Base-by-base conservation (phyloP, 1,140 invertebrate genomes). In the Hermetia illucens region DNA sequence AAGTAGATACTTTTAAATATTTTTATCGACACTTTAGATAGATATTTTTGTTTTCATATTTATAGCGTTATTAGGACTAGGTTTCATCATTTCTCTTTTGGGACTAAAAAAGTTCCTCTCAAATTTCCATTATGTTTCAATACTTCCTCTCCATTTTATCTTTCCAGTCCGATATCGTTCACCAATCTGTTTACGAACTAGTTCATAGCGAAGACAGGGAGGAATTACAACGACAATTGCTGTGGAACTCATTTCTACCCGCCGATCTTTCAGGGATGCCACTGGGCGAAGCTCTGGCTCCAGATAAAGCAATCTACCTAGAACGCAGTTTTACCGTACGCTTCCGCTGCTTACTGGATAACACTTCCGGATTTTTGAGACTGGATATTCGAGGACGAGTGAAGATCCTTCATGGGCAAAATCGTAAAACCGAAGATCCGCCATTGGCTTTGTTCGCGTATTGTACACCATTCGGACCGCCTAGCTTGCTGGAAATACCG, bases 191-290 rank as follows among this genome's bases (percentile, higher is more conserved):
- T 16, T 96, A 96, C 72, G 94, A 98, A 62, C 66, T 98, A 56
- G 94, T 98, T 25, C 95, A 98, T 65, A 96, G 91, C 2, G 95
- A 98, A 67, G 95, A 98, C 61, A 70, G 95, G 12, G 94, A 98
- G 62, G 94, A 98, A 60, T 74, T 98, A 19, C 92, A 97, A 61
- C 66, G 89, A 30, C 94, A 98, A 60, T 65, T 98, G 44, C 80
- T 90, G 65, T 98, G 92, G 92, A 94, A 94, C 65, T 89, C 88
- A 15, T 89, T 90, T 61, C 69, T 95, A 40, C 85, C 88, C 45
- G 75, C 79, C 20, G 83, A 86, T 61, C 74, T 73, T 44, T 74
- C 75, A 39, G 79, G 71, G 48, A 64, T 93, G 68, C 72, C 80
- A 54, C 67, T 92, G 29, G 78, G 87, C 55, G 89, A 94, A 47